phyloP scores from a whole-genome alignment of 2,888 invertebrate genomes.

The Malacosoma neustria region DNA sequence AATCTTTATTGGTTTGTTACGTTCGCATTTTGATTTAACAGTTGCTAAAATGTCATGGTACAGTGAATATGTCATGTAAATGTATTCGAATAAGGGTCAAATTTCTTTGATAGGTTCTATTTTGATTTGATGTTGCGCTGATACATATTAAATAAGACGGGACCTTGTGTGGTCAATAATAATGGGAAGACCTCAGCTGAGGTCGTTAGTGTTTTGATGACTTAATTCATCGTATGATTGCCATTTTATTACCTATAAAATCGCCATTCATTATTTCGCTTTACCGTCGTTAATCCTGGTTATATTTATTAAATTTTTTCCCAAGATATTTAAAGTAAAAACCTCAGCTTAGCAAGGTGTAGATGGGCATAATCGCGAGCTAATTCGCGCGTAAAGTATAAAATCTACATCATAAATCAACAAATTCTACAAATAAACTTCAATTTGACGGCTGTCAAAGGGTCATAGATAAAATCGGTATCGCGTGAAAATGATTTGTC shows the following conservation, averaged over 20 bases:
- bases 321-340: no score
- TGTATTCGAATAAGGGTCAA: neutral
- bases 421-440: no score
- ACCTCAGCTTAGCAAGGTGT: no score
- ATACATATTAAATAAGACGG: slow-evolving; percentile 32
- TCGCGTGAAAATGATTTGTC: slow-evolving; percentile 38
- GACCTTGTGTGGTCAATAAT: slow-evolving; percentile 36
- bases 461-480: slow-evolving; percentile 23
- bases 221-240: neutral
- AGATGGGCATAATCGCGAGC: no score
- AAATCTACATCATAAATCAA: no score
- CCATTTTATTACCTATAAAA: neutral
- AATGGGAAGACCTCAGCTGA: slow-evolving; percentile 5
- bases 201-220: neutral
- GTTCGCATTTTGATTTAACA: slow-evolving; percentile 26
- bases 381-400: no score
- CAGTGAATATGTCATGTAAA: neutral
- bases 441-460: slow-evolving; percentile 33
- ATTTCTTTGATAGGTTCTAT: slow-evolving; percentile 6
- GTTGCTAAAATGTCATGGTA: slow-evolving; percentile 1
- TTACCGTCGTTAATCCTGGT: no score
- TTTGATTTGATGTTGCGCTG: slow-evolving; percentile 25
- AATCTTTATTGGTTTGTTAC: slow-evolving; percentile 34
- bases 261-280: no score
- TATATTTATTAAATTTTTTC: no score